Evolutionary conservation across 2,888 invertebrate genomes (phyloP), one percentile per base, ranked within the genome.

Genomic region (Limnephilus marmoratus): DNA sequence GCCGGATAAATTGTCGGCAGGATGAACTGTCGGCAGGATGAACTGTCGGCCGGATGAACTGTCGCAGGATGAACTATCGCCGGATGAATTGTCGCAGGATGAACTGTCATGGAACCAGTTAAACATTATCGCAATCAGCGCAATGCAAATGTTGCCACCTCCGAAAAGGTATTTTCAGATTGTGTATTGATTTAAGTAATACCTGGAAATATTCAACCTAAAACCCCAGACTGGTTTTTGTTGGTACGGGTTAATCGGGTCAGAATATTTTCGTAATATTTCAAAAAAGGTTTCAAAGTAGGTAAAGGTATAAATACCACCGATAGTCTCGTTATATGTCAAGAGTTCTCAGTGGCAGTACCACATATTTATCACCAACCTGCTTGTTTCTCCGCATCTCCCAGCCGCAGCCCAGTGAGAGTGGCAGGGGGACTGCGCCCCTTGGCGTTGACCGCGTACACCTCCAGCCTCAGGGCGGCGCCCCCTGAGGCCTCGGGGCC

Each of bases 371-470:
- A 24, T 68, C 24, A 90, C 95, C 95, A 94, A 97, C 98, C 97
- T 94, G 97, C 97, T 94, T 97, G 96, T 95, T 98, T 98, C 95
- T 98, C 98, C 18, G 98, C 97, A 95, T 98, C 98, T 93, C 97
- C 96, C 95, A 98, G 98, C 90, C 97, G 97, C 94, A 98, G 97
- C 95, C 98, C 98, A 94, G 97, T 97, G 90, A 98, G 95, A 81
- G 97, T 96, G 93, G 97, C 97, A 24, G 97, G 97, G 92, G 97
- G 96, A 94, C 98, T 98, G 91, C 97, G 96, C 85, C 98, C 98
- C 95, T 98, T 98, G 94, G 97, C 97, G 96, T 98, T 98, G 94
- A 97, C 97, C 45, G 98, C 97, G 94, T 97, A 97, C 92, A 98
- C 97, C 89, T 97, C 97, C 93, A 98, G 97, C 94, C 98, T 97